Evolutionary conservation across 2,888 invertebrate genomes (phyloP), one percentile per base, ranked within the genome.

Genomic region (Pyrgus malvae): DNA sequence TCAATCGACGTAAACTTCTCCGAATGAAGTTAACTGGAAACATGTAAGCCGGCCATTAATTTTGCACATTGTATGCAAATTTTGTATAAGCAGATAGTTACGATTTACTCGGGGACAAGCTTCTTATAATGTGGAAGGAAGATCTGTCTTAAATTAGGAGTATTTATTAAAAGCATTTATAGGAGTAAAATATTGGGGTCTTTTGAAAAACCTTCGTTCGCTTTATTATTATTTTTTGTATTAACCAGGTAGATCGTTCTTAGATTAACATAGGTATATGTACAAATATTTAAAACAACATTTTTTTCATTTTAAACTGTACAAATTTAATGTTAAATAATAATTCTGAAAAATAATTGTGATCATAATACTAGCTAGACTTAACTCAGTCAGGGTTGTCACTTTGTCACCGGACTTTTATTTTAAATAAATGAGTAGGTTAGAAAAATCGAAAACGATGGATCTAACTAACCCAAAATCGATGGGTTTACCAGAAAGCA

Each of bases 21-120:
- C 9, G 42, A 51, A 48, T 16, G 33, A 25, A 11, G 17, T 17
- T 29, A 16, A 11, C 46, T 35, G 46, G 35, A 16, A 37, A 35
- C 35, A 44, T 50, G 25, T 51, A 44, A 51, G n/a, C 17, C 51
- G 12, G 7, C 27, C 42, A 37, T 51, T 51, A 51, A 51, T 44
- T 51, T 51, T 37, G 27, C 25, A 44, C 51, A 51, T 51, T 51
- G 51, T 51, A 51, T 51, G 44, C 51, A 37, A 51, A 51, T 50
- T 12, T 42, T 3, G 35, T 33, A 46, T 21, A 17, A n/a, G 14
- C 40, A 29, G 49, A 41, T 50, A 42, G 17, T 35, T 50, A 33
- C 37, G 48, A 37, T 48, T 48, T 27, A 37, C 16, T 33, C 23
- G 33, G 49, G 5, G 31, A 49, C 31, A n/a, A 7, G 41, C 41